Evolutionary conservation across 1,140 invertebrate genomes (phyloP), one percentile per base, ranked within the genome.

Genomic region (Monomorium pharaonis): DNA sequence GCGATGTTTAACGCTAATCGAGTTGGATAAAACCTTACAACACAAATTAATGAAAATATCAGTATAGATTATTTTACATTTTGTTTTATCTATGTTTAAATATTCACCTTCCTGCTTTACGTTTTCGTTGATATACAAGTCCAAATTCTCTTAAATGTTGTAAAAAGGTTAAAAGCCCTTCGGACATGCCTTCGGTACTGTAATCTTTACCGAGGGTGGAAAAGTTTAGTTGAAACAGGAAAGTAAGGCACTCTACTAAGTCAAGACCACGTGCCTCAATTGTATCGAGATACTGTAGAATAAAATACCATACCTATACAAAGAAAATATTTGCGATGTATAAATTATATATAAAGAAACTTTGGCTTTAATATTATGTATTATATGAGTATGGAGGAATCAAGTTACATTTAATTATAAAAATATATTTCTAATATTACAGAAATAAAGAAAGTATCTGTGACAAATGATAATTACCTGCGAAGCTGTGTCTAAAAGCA

Each of bases 101-200:
- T 67, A 60, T 83, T 90, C 88, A 95, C 95, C 94, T 94, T 92
- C 95, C 95, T 54, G 94, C 94, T 92, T 95, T 95, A 16, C 95
- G 88, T 91, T 99, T 99, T 93, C 98, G 96, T 96, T 99, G 99
- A 95, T 99, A 99, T 27, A 99, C 98, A 47, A 99, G 96, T 44
- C 99, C 99, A 95, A 99, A 99, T 95, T 99, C 99, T 91, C 99
- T 95, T 10, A 99, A 95, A 96, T 99, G 98, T 95, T 99, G 99
- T 74, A 99, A 94, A 93, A 99, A 99, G 56, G 97, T 97, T 77
- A 98, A 95, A 93, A 99, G 97, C 65, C 97, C 97, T 91, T 98
- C 97, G 92, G 96, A 98, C 97, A 99, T 98, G 14, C 98, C 98
- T 93, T 99, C 98, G 14, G 98, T 99, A 91, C 98, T 99, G 92